Evolutionary conservation across 1,140 invertebrate genomes (phyloP).

Genomic region (Drosophila lowei): DNA sequence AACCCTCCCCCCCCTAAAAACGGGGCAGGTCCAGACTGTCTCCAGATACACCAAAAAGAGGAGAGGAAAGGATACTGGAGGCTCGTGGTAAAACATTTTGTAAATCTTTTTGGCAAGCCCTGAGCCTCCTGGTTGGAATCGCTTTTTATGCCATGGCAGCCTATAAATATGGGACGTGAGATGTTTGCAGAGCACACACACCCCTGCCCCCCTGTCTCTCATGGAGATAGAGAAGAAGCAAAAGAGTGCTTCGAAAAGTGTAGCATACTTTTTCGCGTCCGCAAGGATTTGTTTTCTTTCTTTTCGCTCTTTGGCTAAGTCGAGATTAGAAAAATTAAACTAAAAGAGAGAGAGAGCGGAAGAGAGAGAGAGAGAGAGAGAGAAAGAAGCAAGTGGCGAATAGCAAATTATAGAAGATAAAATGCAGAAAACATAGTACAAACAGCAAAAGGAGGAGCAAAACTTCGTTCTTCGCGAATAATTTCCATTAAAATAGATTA

Average conservation of each 20-base stretch:
- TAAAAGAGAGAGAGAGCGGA: slow-evolving; percentile 1
- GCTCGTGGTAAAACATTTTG: slow-evolving; percentile 58
- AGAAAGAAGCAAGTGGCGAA: slow-evolving; percentile 16
- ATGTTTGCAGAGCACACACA: slow-evolving; percentile 58
- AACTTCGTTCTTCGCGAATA: slow-evolving; percentile 65
- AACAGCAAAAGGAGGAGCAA: slow-evolving; percentile 19
- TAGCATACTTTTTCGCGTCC: slow-evolving; percentile 72
- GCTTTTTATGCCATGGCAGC: slow-evolving; percentile 79
- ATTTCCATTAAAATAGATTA: slow-evolving; percentile 81
- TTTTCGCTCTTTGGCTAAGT: slow-evolving; percentile 11
- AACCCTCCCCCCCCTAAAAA: background rate
- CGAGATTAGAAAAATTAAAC: slow-evolving; percentile 76
- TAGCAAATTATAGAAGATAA: slow-evolving; percentile 66
- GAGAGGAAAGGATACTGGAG: no score
- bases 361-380: background rate
- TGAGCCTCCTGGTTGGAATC: slow-evolving; percentile 61
- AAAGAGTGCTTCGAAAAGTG: slow-evolving; percentile 44
- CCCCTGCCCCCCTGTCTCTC: slow-evolving; percentile 8
- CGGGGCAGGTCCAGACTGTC: background rate
- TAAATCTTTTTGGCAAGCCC: slow-evolving; percentile 74
- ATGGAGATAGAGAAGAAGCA: background rate
- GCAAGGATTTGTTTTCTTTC: slow-evolving; percentile 54
- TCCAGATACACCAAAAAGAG: no score
- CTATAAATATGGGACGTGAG: slow-evolving; percentile 81
- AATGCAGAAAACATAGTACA: slow-evolving; percentile 38